Evolutionary conservation across 64 coral and sea anemone species (phyloP), one percentile per base, ranked within the genome.

Genomic region (Montipora cactus): DNA sequence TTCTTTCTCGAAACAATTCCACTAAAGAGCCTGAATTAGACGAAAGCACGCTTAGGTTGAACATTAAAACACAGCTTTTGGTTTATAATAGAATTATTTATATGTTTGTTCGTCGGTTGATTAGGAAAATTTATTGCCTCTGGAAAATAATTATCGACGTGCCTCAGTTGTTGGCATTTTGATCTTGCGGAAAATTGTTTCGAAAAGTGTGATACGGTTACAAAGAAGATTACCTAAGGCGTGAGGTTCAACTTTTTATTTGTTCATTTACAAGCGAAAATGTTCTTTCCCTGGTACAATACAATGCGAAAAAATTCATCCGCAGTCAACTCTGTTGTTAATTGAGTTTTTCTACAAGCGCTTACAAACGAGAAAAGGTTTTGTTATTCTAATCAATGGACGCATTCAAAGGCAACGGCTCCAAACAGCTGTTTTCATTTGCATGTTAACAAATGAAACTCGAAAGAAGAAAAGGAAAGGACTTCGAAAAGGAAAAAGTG

Each of bases 381-480:
- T 95, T 95, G 93, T 95, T 95, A 95, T 95, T 95, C 88, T 90
- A 95, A 95, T 95, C 72, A 95, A 57, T 59, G 25, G 9, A 72
- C 46, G 59, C 77, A 79, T 89, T 50, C 87, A 95, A 90, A 68
- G 52, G 48, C 44, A 77, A 59, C 52, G 70, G 58, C 55, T 88
- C 21, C 9, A 95, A 95, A 80, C 93, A 95, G 93, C 93, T 95
- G 93, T 89, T 69, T 62, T 44, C 66, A 90, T 95, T 95, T 95
- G 93, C 93, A 95, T 95, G 84, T 95, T 90, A 90, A 95, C 93
- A 95, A 95, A 85, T 77, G 80, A 95, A 81, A 90, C 62, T 94
- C 93, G 48, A 78, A 76, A 81, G 51, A 74, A 76, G 72, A 37
- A 81, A 67, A 76, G 71, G 55, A 77, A 59, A 49, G 81, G 55